phyloP scores from a whole-genome alignment of 2,797 vertebrate genomes.

The Spondyliosoma cantharus region DNA sequence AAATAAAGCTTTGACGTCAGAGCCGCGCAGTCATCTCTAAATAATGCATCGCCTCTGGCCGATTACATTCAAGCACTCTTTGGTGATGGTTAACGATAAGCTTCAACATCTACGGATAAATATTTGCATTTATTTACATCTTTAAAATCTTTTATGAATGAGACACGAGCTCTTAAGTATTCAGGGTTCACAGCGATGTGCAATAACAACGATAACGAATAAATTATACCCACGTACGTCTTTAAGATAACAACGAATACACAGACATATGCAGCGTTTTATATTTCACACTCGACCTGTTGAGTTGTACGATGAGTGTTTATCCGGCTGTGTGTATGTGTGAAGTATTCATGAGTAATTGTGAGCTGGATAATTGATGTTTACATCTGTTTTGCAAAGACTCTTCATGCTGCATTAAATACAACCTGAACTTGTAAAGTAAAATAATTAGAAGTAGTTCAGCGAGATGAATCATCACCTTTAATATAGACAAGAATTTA shows the following conservation, averaged over 20 bases:
- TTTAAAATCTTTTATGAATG: slow-evolving; percentile 23
- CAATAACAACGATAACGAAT: not conserved
- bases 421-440: not conserved
- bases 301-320: not conserved
- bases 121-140: not conserved
- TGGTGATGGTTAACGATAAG: not conserved
- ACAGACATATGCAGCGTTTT: not conserved
- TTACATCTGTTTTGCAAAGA: not conserved
- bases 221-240: not conserved
- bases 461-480: not conserved
- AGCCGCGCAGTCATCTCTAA: slow-evolving; percentile 12
- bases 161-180: slow-evolving; percentile 1
- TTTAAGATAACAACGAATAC: not conserved
- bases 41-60: slow-evolving; percentile 26
- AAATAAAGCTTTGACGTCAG: slow-evolving; percentile 7
- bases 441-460: slow-evolving; percentile 6
- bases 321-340: not conserved
- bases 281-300: slow-evolving; percentile 5
- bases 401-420: slow-evolving; percentile 8
- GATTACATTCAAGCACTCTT: not conserved
- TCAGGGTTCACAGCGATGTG: not conserved
- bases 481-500: slow-evolving; percentile 27
- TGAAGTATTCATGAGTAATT: not conserved
- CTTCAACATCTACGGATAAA: not conserved
- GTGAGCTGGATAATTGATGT: not conserved